Percentiles rank a stretch among this genome's conserved stretches.
Evolutionary conservation across 2,888 invertebrate genomes (phyloP).

Genomic region (Hydraecia micacea): DNA sequence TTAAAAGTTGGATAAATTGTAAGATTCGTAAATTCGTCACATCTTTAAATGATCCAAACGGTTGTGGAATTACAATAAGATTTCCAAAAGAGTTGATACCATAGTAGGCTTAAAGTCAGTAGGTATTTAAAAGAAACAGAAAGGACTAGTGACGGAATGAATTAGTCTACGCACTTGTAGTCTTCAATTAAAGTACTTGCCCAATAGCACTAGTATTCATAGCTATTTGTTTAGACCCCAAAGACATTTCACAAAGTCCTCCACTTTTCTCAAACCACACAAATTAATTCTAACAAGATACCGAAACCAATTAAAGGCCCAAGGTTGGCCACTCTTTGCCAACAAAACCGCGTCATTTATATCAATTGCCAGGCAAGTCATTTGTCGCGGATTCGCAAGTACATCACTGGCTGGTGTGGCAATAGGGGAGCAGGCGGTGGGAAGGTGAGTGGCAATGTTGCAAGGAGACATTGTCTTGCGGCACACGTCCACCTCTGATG

Average conservation of each 20-base stretch:
- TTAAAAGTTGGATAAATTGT: conserved; percentile 29
- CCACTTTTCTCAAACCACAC: conserved; percentile 38
- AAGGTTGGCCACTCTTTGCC: conserved; percentile 38
- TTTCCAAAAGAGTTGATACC: conserved; percentile 4
- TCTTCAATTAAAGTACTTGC: background rate
- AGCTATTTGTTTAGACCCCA: background rate
- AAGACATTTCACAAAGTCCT: conserved; percentile 19
- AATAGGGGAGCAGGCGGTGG: conserved; percentile 43
- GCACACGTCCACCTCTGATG: conserved; percentile 34
- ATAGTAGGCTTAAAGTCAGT: background rate
- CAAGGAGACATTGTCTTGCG: conserved; percentile 41
- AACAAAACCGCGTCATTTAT: conserved; percentile 60
- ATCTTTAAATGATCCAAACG: conserved; percentile 27
- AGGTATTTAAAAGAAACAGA: background rate
- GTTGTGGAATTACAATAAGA: conserved; percentile 24
- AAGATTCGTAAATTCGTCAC: conserved; percentile 31
- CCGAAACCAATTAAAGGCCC: conserved; percentile 53
- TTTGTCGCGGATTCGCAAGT: conserved; percentile 48
- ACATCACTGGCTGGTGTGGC: conserved; percentile 43
- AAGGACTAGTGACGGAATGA: background rate
- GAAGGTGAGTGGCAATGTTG: conserved; percentile 45
- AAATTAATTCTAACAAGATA: conserved; percentile 46
- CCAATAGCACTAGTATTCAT: background rate
- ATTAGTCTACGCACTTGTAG: background rate
- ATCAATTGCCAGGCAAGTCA: conserved; percentile 51